A percentile compares a stretch with the other conserved stretches of the same genome.
Conservation (phyloP, 2,113 vertebrate species). For the Oreochromis spilurus region DNA sequence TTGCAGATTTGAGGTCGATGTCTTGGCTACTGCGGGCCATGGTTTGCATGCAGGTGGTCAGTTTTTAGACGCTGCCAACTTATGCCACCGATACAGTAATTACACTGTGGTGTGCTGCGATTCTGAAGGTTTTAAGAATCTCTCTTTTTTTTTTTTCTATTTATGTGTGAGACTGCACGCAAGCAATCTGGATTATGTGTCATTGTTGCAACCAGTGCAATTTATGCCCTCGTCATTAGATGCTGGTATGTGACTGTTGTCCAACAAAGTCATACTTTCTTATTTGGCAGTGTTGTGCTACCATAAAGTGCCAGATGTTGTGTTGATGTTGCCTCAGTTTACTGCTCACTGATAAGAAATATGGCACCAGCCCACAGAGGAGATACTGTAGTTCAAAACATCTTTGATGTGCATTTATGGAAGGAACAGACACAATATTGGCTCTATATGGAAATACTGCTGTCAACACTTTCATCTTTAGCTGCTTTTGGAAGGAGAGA, state of each 20-base stretch:
- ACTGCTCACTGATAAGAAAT: background rate
- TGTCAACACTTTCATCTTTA: background rate
- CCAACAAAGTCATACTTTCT: background rate
- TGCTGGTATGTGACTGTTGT: background rate
- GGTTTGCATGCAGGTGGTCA: background rate
- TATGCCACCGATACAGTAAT: background rate
- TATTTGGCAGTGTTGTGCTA: background rate
- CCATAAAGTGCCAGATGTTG: background rate
- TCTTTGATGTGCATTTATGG: background rate
- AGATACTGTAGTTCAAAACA: background rate
- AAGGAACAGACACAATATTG: background rate
- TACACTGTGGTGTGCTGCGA: background rate
- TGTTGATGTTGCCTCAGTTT: background rate
- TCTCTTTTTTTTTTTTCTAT: background rate
- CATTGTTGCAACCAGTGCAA: background rate
- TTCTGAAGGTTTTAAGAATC: background rate
- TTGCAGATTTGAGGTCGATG: background rate
- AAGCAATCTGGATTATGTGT: background rate
- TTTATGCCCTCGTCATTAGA: background rate
- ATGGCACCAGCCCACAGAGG: background rate
- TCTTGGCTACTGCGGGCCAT: background rate
- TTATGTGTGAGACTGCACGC: rapidly evolving
- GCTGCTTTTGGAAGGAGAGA: background rate
- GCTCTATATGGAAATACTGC: slow-evolving; percentile 1
- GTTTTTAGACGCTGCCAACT: background rate